Evolutionary conservation across 2,797 vertebrate genomes (phyloP).

Genomic region (Podarcis lilfordi): DNA sequence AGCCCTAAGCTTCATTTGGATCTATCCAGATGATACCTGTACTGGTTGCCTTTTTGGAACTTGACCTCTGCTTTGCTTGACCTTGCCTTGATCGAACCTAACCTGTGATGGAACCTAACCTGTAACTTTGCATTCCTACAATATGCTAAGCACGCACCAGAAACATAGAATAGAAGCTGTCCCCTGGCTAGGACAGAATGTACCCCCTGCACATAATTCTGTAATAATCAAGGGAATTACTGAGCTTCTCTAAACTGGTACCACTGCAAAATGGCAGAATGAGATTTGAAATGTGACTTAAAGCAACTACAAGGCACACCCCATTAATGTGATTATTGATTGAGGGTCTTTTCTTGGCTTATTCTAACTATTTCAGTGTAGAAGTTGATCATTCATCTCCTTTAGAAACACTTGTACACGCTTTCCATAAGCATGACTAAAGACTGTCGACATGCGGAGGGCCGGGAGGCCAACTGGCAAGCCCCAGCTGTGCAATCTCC

Average conservation of each 20-base stretch:
- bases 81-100: no score
- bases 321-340: not conserved
- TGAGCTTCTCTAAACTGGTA: not conserved
- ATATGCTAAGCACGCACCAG: no score
- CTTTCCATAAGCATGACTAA: conserved; percentile 5
- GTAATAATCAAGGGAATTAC: not conserved
- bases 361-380: not conserved
- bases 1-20: no score
- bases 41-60: no score
- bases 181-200: no score
- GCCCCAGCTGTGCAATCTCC: no score
- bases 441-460: not conserved
- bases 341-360: not conserved
- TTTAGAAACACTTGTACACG: not conserved
- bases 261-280: not conserved
- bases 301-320: not conserved
- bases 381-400: not conserved
- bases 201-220: not conserved
- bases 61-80: no score
- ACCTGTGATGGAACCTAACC: no score
- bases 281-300: not conserved
- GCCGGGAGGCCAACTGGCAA: no score
- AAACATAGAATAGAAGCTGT: no score
- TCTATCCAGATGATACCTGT: no score
- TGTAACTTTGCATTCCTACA: no score